Percentiles rank a stretch among this genome's conserved stretches.
Conservation (phyloP, 2,797 vertebrate genomes). For the Pseudotriccus pelzelni region DNA sequence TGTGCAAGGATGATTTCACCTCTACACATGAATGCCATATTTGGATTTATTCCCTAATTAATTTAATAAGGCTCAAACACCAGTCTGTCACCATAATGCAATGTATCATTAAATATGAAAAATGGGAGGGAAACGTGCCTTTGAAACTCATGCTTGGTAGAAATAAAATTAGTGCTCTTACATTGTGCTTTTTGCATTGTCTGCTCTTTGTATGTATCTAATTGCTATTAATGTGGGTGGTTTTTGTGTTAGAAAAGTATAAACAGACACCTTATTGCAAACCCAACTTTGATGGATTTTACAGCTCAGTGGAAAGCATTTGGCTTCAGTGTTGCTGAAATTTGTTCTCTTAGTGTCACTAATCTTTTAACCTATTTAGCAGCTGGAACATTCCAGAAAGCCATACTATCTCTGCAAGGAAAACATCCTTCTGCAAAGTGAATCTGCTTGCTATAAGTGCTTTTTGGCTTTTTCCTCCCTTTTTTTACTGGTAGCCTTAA, state of each 20-base stretch:
- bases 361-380: not conserved
- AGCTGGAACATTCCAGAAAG: not conserved
- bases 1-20: not conserved
- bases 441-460: not conserved
- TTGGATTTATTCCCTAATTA: not conserved
- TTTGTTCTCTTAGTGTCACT: not conserved
- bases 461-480: not conserved
- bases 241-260: not conserved
- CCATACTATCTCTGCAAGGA: not conserved
- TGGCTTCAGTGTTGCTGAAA: not conserved
- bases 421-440: not conserved
- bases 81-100: not conserved
- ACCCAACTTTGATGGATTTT: not conserved
- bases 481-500: not conserved
- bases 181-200: not conserved
- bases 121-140: not conserved
- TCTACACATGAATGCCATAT: accelerated
- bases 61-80: not conserved
- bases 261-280: not conserved
- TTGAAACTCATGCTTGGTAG: not conserved
- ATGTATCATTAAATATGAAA: not conserved
- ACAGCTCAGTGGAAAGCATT: not conserved
- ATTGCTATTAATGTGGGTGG: not conserved
- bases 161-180: not conserved
- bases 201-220: not conserved